Evolutionary conservation across 2,888 invertebrate genomes (phyloP).

Genomic region (Tiliacea citrago): DNA sequence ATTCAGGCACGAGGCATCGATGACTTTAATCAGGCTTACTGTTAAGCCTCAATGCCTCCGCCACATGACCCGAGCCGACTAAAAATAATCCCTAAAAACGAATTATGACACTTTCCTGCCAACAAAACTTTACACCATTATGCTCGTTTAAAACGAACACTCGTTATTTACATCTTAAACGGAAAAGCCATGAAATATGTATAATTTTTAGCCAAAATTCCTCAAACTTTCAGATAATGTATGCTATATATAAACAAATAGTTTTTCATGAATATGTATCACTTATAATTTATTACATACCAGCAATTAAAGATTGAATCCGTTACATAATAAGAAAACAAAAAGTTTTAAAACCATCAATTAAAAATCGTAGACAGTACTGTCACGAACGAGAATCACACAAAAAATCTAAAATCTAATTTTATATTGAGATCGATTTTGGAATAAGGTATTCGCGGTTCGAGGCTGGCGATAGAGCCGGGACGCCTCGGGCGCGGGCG

Average conservation of each 20-base stretch:
- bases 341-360: constrained; percentile 48
- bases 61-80: constrained; percentile 58
- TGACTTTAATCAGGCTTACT: constrained; percentile 61
- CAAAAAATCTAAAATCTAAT: constrained; percentile 55
- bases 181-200: constrained; percentile 47
- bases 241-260: constrained; percentile 46
- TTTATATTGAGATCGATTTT: constrained; percentile 65
- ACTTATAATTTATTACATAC: constrained; percentile 65
- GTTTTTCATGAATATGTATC: constrained; percentile 45
- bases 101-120: constrained; percentile 60
- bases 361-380: constrained; percentile 46
- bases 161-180: constrained; percentile 50
- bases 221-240: constrained; percentile 36
- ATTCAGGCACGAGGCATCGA: constrained; percentile 43
- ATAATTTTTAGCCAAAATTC: constrained; percentile 27
- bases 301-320: constrained; percentile 63
- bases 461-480: constrained; percentile 65
- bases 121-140: constrained; percentile 48
- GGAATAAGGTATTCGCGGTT: constrained; percentile 63
- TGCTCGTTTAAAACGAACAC: constrained; percentile 32
- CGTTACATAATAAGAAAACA: constrained; percentile 59
- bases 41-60: constrained; percentile 46
- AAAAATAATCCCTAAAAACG: constrained; percentile 55
- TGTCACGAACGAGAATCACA: constrained; percentile 57
- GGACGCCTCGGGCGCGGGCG: constrained; percentile 73